Conservation (phyloP, 2,113 vertebrate species). For the Rhinogobius similis region DNA sequence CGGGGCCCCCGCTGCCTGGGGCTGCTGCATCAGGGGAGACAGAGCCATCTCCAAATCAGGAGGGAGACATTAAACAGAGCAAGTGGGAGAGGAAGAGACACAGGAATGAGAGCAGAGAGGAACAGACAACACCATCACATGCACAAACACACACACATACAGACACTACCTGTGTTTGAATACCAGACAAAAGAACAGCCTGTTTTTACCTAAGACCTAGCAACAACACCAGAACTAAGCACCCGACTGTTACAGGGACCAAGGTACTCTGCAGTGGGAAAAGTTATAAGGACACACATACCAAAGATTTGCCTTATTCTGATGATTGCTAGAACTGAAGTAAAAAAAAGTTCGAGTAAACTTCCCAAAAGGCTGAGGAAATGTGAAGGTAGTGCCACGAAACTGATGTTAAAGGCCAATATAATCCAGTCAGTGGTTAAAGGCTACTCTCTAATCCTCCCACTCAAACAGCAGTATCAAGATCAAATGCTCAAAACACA, state of each 20-base stretch:
- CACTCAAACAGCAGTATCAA: neutral
- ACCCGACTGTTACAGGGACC: constrained; percentile 43
- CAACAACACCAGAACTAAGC: constrained; percentile 30
- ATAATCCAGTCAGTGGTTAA: neutral
- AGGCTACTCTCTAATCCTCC: neutral
- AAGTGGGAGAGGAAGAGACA: constrained; percentile 75
- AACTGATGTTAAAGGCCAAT: neutral
- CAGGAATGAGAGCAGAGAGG: constrained; percentile 38
- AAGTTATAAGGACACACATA: neutral
- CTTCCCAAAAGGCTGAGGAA: neutral
- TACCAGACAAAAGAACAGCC: constrained; percentile 54
- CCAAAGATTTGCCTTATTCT: neutral
- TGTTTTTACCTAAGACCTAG: constrained; percentile 33
- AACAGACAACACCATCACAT: constrained; percentile 51
- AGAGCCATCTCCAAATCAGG: constrained; percentile 89
- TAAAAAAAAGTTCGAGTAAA: neutral
- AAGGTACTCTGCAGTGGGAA: neutral
- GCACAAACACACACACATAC: constrained; percentile 37
- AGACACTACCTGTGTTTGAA: constrained; percentile 58
- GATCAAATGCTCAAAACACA: neutral
- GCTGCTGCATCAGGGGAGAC: constrained; percentile 88
- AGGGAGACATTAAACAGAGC: constrained; percentile 86
- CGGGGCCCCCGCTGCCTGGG: constrained; percentile 87
- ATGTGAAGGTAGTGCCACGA: neutral
- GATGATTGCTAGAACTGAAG: neutral